Conservation (phyloP, 2,888 invertebrate species). For the Lycaena phlaeas region DNA sequence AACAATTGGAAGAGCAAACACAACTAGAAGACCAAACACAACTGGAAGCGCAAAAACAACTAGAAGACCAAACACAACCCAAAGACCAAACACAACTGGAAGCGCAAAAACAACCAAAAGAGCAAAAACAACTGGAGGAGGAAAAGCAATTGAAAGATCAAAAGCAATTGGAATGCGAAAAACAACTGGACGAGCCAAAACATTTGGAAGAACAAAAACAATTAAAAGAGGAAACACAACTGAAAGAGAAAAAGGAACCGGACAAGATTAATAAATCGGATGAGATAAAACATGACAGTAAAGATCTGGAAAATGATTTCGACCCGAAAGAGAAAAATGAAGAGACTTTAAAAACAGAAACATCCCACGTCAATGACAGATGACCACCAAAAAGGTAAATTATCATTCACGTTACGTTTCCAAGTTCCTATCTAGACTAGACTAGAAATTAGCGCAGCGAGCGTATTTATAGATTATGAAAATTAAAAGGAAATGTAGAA, state of each 20-base stretch:
- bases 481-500: no score
- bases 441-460: no score
- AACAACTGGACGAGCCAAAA: background rate
- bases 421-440: no score
- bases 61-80: background rate
- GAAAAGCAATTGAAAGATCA: background rate
- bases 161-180: background rate
- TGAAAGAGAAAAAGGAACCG: background rate
- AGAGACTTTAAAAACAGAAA: no score
- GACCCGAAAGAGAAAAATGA: background rate
- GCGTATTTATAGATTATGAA: no score
- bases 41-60: background rate
- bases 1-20: background rate
- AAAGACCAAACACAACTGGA: background rate
- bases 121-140: background rate
- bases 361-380: background rate
- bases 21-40: background rate
- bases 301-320: background rate
- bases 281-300: background rate
- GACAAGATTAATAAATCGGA: background rate
- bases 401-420: background rate
- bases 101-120: background rate
- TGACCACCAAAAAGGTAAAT: background rate
- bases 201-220: background rate
- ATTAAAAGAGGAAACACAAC: background rate